phyloP scores from a whole-genome alignment of 2,113 vertebrate species.

The Tautogolabrus adspersus region DNA sequence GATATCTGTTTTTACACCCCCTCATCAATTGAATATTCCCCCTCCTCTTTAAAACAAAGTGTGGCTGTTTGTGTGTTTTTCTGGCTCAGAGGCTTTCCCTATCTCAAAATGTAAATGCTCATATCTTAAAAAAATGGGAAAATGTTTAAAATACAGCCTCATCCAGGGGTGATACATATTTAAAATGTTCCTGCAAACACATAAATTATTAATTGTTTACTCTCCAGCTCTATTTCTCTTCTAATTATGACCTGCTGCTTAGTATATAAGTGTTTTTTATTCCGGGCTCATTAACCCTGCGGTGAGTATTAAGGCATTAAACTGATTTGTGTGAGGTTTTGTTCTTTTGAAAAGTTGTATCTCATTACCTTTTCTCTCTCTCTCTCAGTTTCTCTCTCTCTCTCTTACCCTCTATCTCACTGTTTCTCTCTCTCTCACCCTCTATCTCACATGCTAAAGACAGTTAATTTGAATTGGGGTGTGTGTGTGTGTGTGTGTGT shows the following conservation, averaged over 20 bases:
- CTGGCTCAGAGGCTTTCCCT: background rate
- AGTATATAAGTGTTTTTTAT: slow-evolving; percentile 67
- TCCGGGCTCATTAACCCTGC: slow-evolving; percentile 64
- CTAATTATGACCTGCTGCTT: slow-evolving; percentile 64
- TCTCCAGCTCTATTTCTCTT: slow-evolving; percentile 45
- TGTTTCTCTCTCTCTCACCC: background rate
- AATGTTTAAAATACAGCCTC: slow-evolving; percentile 4
- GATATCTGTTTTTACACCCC: slow-evolving; percentile 45
- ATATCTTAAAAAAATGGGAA: background rate
- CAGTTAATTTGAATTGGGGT: slow-evolving; percentile 46
- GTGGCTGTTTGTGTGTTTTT: background rate
- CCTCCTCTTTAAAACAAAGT: slow-evolving; percentile 6
- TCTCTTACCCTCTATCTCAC: background rate
- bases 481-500: no score
- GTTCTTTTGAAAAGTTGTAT: slow-evolving; percentile 17
- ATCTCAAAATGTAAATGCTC: slow-evolving; percentile 17
- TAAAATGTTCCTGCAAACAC: slow-evolving; percentile 33
- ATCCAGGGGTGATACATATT: slow-evolving; percentile 22
- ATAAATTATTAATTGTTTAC: slow-evolving; percentile 76
- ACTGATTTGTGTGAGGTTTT: slow-evolving; percentile 67
- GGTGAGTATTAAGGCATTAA: slow-evolving; percentile 68
- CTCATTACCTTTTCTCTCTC: slow-evolving; percentile 25
- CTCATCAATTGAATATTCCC: background rate
- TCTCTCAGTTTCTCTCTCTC: slow-evolving; percentile 3
- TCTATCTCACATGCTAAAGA: slow-evolving; percentile 36